Conservation (phyloP, 2,113 vertebrate genomes). For the Xiphorhynchus elegans region DNA sequence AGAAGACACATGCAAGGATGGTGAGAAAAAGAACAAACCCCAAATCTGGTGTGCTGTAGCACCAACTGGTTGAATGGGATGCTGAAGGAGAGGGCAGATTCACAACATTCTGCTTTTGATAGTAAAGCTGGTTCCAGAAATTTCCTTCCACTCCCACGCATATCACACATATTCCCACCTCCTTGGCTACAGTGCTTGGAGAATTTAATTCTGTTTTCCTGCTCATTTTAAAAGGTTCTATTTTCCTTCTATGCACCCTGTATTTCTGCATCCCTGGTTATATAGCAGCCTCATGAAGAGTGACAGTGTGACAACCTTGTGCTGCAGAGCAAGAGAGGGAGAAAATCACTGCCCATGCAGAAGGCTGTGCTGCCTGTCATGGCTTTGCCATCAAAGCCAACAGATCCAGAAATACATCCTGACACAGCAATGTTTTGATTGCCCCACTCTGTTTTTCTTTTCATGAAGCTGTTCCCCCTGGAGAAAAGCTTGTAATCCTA, state of each 20-base stretch:
- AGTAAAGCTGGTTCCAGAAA: conserved; percentile 14
- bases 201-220: neutral
- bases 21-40: conserved; percentile 15
- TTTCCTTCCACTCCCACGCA: neutral
- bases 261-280: neutral
- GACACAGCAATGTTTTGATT: neutral
- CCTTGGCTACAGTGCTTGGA: neutral
- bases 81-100: neutral
- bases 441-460: neutral
- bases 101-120: conserved; percentile 9
- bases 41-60: neutral
- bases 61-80: neutral
- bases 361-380: neutral
- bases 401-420: neutral
- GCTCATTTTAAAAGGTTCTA: neutral
- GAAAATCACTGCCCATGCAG: neutral
- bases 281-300: neutral
- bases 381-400: neutral
- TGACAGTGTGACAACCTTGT: neutral
- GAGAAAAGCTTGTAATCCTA: neutral
- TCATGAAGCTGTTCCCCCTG: neutral
- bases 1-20: neutral
- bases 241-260: neutral
- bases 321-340: neutral
- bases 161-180: neutral